phyloP scores from a whole-genome alignment of 2,888 invertebrate genomes.

The Zaprionus lineosus region DNA sequence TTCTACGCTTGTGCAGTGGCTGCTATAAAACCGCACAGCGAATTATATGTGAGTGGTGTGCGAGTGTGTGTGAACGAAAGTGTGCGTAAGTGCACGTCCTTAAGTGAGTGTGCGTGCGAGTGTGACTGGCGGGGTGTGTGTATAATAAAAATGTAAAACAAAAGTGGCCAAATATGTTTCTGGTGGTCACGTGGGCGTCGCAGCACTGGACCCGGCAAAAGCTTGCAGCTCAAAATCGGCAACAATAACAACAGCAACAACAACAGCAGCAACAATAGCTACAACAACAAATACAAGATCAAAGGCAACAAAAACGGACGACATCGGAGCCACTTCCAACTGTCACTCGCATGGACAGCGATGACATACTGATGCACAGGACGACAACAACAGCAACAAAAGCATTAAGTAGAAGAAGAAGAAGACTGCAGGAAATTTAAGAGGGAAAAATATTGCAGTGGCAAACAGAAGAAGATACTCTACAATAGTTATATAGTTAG shows the following conservation, averaged over 20 bases:
- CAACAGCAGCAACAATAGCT: slow-evolving; percentile 1
- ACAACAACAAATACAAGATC: slow-evolving; percentile 16
- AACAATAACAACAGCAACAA: slow-evolving; percentile 9
- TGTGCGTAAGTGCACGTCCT: slow-evolving; percentile 16
- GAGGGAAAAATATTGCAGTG: too few relatives aligned
- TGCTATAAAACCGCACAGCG: slow-evolving; percentile 77
- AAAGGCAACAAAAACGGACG: neutral
- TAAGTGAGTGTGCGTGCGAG: slow-evolving; percentile 6
- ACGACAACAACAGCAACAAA: slow-evolving; percentile 30
- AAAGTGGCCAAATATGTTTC: slow-evolving; percentile 70
- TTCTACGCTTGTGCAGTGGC: slow-evolving; percentile 40
- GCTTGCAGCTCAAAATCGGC: slow-evolving; percentile 34
- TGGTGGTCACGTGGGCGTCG: slow-evolving; percentile 51
- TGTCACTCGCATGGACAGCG: slow-evolving; percentile 70
- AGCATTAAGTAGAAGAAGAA: slow-evolving; percentile 1
- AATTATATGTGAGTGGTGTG: slow-evolving; percentile 34
- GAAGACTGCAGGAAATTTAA: neutral
- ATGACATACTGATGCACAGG: slow-evolving; percentile 62
- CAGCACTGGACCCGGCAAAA: slow-evolving; percentile 33
- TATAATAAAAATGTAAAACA: slow-evolving; percentile 74
- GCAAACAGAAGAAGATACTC: too few relatives aligned
- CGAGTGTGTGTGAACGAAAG: slow-evolving; percentile 20
- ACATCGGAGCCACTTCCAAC: slow-evolving; percentile 67
- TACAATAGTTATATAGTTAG: too few relatives aligned
- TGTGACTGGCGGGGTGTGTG: slow-evolving; percentile 8